Evolutionary conservation across 2,113 vertebrate species (phyloP).

Genomic region (Pica pica): DNA sequence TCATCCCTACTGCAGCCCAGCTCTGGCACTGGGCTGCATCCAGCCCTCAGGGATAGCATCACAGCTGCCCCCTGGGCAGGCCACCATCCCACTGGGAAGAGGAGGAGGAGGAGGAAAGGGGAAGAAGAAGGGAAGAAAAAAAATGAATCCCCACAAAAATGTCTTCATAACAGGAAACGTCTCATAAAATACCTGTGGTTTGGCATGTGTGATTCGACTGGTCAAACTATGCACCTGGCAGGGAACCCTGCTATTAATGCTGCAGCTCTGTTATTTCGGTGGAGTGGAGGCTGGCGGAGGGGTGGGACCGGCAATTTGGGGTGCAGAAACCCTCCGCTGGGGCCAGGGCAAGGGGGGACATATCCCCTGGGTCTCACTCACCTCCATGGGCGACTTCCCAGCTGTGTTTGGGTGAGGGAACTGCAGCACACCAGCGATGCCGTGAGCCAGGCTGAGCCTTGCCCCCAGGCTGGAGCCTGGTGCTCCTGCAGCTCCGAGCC

Average conservation of each 20-base stretch:
- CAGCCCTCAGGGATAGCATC: accelerated
- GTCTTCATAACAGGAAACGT: conserved; percentile 81
- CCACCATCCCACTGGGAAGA: background rate
- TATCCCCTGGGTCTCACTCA: accelerated
- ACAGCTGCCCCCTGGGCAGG: background rate
- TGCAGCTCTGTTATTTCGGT: conserved; percentile 68
- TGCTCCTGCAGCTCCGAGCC: background rate
- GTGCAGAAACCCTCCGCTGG: background rate
- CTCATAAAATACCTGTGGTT: conserved; percentile 82
- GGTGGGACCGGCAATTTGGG: background rate
- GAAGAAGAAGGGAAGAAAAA: background rate
- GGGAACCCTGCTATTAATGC: conserved; percentile 69
- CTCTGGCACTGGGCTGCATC: background rate
- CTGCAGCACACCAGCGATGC: accelerated
- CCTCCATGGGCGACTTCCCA: accelerated
- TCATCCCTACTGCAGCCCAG: accelerated
- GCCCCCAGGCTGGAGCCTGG: accelerated
- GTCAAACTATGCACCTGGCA: conserved; percentile 75
- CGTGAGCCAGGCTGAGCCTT: accelerated
- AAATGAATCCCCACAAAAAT: conserved; percentile 67
- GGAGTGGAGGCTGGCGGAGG: background rate
- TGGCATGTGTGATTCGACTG: conserved; percentile 63
- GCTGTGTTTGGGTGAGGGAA: accelerated
- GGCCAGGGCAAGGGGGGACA: background rate
- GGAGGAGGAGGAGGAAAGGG: background rate